A percentile compares a stretch with the other conserved stretches of the same genome.
Evolutionary conservation across 2,888 invertebrate species (phyloP).

Genomic region (Plagodis dolabraria): DNA sequence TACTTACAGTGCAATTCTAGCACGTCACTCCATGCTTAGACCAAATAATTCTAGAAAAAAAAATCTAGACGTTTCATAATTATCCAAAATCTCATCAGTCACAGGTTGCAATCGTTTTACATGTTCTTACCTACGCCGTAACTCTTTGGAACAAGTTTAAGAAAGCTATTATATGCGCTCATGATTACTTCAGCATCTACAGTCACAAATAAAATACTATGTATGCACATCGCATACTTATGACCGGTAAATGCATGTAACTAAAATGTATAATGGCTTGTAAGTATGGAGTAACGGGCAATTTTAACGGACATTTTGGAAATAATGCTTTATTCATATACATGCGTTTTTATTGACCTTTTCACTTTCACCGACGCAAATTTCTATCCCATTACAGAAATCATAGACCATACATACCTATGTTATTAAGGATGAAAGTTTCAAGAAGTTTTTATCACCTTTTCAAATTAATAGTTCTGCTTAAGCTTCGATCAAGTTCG

Average conservation of each 20-base stretch:
- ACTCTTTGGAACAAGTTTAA: slow-evolving; percentile 16
- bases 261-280: neutral
- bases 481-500: too few relatives aligned
- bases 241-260: neutral
- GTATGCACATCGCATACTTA: neutral
- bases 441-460: too few relatives aligned
- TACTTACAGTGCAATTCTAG: too few relatives aligned
- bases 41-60: too few relatives aligned
- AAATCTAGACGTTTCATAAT: too few relatives aligned
- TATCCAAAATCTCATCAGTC: neutral
- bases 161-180: slow-evolving; percentile 6
- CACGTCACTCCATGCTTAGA: too few relatives aligned
- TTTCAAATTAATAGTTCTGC: too few relatives aligned
- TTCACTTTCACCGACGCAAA: too few relatives aligned
- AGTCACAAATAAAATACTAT: slow-evolving; percentile 11
- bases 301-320: neutral
- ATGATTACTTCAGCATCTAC: slow-evolving; percentile 11
- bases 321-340: neutral
- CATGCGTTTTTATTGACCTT: neutral
- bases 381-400: too few relatives aligned
- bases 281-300: slow-evolving; percentile 1
- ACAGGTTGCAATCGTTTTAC: neutral
- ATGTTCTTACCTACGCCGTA: slow-evolving; percentile 5
- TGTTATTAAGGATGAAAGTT: too few relatives aligned
- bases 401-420: too few relatives aligned